Evolutionary conservation across 2,888 invertebrate genomes (phyloP).

Genomic region (Alentia gelatinosa): DNA sequence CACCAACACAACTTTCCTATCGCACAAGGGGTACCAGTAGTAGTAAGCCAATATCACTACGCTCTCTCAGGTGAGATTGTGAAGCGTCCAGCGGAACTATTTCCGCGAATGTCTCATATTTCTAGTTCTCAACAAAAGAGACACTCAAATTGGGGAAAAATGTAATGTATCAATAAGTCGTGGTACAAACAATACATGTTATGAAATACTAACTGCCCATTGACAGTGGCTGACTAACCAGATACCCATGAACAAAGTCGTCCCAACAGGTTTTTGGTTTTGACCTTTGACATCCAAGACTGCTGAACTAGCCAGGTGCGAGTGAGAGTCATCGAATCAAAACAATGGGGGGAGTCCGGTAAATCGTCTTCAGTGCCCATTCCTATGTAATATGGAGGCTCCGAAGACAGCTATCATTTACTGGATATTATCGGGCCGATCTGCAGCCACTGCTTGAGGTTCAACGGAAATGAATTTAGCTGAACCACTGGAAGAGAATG

Average conservation of each 20-base stretch:
- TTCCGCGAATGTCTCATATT: background rate
- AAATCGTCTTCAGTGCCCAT: background rate
- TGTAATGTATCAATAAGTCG: background rate
- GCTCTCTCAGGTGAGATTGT: background rate
- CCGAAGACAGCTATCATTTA: no score
- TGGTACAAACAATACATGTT: background rate
- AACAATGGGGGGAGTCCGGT: background rate
- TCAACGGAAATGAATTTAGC: conserved; percentile 11
- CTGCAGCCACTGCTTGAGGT: background rate
- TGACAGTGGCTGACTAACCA: background rate
- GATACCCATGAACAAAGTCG: background rate
- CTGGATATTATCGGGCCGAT: background rate
- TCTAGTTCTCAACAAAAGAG: background rate
- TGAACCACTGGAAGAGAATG: conserved; percentile 27
- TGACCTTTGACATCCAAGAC: background rate
- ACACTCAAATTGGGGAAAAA: background rate
- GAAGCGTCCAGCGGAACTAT: background rate
- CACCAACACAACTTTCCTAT: no score
- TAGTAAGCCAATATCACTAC: background rate
- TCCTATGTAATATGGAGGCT: background rate
- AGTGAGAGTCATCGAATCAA: background rate
- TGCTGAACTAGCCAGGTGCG: background rate
- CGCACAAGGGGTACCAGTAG: no score
- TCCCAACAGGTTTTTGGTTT: background rate
- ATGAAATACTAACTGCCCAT: background rate